Conservation (phyloP, 2,113 vertebrate genomes). For the Festucalex cinctus region DNA sequence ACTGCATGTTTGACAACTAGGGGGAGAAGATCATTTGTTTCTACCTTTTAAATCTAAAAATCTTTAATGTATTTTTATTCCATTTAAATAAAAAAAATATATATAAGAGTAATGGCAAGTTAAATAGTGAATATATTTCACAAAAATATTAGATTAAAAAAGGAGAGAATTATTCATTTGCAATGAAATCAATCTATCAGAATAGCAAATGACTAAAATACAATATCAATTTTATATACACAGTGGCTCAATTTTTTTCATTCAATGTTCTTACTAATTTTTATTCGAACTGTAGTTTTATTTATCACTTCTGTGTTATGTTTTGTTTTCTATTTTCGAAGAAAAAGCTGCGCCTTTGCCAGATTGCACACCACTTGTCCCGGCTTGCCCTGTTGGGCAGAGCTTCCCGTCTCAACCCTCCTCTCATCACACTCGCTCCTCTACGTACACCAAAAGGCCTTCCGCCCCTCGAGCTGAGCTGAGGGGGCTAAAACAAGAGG, state of each 20-base stretch:
- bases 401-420: constrained; percentile 42
- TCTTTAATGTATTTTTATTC: background rate
- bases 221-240: background rate
- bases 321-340: constrained; percentile 41
- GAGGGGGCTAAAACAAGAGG: constrained; percentile 34
- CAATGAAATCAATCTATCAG: background rate
- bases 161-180: background rate
- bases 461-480: constrained; percentile 14
- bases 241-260: background rate
- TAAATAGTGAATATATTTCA: background rate
- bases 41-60: background rate
- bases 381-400: constrained; percentile 50
- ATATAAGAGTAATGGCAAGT: background rate
- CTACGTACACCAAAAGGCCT: constrained; percentile 41
- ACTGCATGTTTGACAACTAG: background rate
- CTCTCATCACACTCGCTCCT: constrained; percentile 18
- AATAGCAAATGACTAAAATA: background rate
- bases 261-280: background rate
- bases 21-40: background rate
- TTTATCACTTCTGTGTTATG: background rate
- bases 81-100: background rate
- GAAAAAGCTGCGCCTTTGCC: constrained; percentile 44
- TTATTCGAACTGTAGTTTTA: too few species aligned
- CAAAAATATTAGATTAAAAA: background rate
- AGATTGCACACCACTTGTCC: constrained; percentile 23